A percentile compares a stretch with the other conserved stretches of the same genome.
These are phyloP conservation scores for Parasteatoda lunata DNA, from an alignment of 2,888 invertebrate species.

Conservation along the genomic window DNA sequence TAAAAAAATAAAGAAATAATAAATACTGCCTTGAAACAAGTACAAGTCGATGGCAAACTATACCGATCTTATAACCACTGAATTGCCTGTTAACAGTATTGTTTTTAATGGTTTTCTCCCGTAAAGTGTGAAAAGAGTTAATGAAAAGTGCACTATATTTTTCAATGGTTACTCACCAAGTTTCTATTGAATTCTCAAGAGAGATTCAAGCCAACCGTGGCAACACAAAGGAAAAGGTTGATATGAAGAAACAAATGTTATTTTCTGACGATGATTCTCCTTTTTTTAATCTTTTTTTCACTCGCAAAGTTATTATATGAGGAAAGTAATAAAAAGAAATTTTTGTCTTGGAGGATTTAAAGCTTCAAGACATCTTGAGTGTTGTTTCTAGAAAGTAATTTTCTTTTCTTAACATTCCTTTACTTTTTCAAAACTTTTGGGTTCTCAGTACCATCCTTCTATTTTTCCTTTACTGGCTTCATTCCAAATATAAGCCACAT, in stretches of 20 bases:
- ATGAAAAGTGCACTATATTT: conserved; percentile 41
- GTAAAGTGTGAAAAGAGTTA: conserved; percentile 14
- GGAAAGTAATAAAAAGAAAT: conserved; percentile 59
- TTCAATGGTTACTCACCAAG: conserved; percentile 19
- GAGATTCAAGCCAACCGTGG: conserved; percentile 27
- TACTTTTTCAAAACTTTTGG: conserved; percentile 33
- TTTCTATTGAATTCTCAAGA: conserved; percentile 42
- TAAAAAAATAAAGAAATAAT: too few species aligned
- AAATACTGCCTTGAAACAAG: too few species aligned
- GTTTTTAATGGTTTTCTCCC: too few species aligned
- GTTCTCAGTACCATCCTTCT: background rate
- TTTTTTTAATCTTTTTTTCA: conserved; percentile 16
- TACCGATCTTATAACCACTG: too few species aligned
- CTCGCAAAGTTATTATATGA: conserved; percentile 47
- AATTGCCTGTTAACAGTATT: too few species aligned
- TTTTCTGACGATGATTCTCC: conserved; percentile 32
- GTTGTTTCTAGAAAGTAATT: conserved; percentile 57
- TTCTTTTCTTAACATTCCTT: conserved; percentile 36
- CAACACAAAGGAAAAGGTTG: conserved; percentile 39
- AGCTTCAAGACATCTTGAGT: conserved; percentile 57
- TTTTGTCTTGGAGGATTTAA: conserved; percentile 57
- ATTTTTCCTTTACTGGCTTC: conserved; percentile 24
- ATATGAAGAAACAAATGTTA: conserved; percentile 56
- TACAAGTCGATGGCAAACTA: too few species aligned
- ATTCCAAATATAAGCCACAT: conserved; percentile 21